These are phyloP conservation scores for Ceratotherium simum DNA, from an alignment of 2,113 vertebrate species.

Conservation along the genomic window DNA sequence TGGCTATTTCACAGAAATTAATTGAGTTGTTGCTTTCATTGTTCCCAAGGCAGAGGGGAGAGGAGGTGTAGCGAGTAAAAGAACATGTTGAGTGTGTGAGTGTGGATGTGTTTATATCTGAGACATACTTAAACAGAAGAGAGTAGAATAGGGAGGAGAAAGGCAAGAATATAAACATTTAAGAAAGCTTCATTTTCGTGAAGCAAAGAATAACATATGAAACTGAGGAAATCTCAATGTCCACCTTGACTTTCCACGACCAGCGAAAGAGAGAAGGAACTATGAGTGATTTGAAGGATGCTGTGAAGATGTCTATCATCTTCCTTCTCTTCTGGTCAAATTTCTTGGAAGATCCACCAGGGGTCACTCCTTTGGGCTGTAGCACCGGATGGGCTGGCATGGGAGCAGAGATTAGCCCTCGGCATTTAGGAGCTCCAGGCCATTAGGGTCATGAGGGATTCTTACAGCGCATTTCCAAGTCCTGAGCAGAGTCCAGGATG, in stretches of 20 bases:
- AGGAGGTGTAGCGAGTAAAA: neutral
- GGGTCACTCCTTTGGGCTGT: neutral
- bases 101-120: neutral
- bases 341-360: neutral
- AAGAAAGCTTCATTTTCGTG: neutral
- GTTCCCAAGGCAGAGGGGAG: neutral
- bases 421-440: too few relatives aligned
- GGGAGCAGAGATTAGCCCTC: neutral
- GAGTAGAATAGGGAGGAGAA: neutral
- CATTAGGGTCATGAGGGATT: neutral
- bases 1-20: constrained; percentile 14
- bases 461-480: neutral
- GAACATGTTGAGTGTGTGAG: neutral
- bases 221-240: neutral
- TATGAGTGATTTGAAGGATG: neutral
- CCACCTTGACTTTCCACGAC: neutral
- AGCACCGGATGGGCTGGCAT: accelerated
- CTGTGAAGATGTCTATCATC: neutral
- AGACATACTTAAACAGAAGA: neutral
- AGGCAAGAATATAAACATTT: neutral
- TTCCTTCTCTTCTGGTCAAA: neutral
- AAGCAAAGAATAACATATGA: neutral
- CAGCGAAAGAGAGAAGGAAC: neutral
- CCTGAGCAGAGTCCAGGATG: neutral
- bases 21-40: constrained; percentile 1